Evolutionary conservation across 2,888 invertebrate species (phyloP), one percentile per base, ranked within the genome.

Genomic region (Lasioglossum figueresi): DNA sequence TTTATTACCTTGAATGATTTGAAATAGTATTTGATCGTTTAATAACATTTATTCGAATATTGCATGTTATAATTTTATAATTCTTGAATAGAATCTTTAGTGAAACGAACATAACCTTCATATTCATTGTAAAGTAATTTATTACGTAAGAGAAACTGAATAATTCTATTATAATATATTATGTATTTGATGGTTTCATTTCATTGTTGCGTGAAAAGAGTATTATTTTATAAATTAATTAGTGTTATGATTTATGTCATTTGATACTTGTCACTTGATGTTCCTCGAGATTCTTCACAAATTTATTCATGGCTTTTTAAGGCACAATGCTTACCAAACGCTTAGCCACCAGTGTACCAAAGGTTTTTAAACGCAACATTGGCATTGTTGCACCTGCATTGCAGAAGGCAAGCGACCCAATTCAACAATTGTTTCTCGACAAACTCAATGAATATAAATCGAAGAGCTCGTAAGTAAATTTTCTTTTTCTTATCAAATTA

Each of bases 351-450:
- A 87, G 80, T 72, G 75, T 93, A 40, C 93, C 94, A 27, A 94
- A 93, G 88, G 74, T 95, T 40, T 40, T 95, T 8, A 93, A 93
- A 71, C 96, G 98, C 83, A 98, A 97, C 95, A 95, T 98, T 92
- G 98, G 98, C 80, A 96, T 98, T 73, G 95, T 97, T 76, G 97
- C 97, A 70, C 97, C 97, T 75, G 96, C 95, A 48, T 93, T 97
- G 63, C 96, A 96, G 92, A 98, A 97, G 94, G 97, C 97, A 3
- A 95, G 96, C 4, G 99, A 99, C 95, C 99, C 99, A 6, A 98
- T 99, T 93, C 99, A 99, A 95, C 97, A 99, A 95, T 95, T 99
- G 76, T 99, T 99, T 95, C 95, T 99, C 63, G 98, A 99, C 90
- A 99, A 99, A 96, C 96, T 99, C 90, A 96, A 97, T 88, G 99